Conservation (phyloP, 1,140 invertebrate species). For the Pseudomyrmex gracilis region DNA sequence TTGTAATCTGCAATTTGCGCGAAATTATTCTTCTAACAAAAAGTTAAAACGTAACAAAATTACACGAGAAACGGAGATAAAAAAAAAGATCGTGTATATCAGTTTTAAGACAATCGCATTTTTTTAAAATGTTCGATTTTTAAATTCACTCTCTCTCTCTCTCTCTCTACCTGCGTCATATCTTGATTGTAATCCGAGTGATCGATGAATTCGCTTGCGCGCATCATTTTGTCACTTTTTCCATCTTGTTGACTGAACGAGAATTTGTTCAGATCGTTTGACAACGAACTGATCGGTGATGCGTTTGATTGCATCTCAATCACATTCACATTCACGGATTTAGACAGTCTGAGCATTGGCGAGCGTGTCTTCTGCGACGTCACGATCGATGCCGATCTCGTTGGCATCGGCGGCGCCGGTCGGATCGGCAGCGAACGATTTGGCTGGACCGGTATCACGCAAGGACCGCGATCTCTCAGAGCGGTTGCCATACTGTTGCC, state of each 20-base stretch:
- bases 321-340: background rate
- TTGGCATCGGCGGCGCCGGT: slow-evolving; percentile 74
- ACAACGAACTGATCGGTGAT: background rate
- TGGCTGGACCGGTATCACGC: slow-evolving; percentile 77
- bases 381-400: slow-evolving; percentile 27
- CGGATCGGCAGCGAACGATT: slow-evolving; percentile 78
- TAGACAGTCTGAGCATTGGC: slow-evolving; percentile 24
- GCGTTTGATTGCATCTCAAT: slow-evolving; percentile 38
- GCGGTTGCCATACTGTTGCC: slow-evolving; percentile 68
- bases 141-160: background rate
- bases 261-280: background rate
- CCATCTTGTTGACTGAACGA: background rate
- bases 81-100: background rate
- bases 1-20: slow-evolving; percentile 22
- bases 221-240: background rate
- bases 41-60: too few species aligned
- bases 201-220: background rate
- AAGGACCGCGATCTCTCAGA: slow-evolving; percentile 71
- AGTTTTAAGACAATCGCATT: too few species aligned
- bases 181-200: slow-evolving; percentile 26
- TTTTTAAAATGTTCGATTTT: too few species aligned
- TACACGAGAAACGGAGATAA: background rate
- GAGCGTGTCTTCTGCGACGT: slow-evolving; percentile 47
- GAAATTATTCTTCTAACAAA: background rate
- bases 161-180: slow-evolving; percentile 42